A percentile compares a stretch with the other conserved stretches of the same genome.
Conservation (phyloP, 2,797 vertebrate genomes). For the Oryzias sinensis region DNA sequence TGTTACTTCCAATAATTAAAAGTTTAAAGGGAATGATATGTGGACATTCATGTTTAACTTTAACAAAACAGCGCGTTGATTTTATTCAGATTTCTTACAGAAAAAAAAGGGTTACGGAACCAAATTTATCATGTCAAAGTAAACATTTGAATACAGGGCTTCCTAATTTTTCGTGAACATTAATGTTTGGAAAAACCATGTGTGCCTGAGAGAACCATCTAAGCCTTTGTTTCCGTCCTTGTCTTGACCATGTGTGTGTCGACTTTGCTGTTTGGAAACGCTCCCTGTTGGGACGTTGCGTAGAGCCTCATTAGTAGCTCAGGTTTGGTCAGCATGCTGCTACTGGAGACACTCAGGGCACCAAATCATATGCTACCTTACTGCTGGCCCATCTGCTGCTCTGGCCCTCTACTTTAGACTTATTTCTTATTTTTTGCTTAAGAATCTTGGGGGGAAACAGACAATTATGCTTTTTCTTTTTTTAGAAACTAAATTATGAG, state of each 20-base stretch:
- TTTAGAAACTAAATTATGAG: no score
- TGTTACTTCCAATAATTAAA: no score
- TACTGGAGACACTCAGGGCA: slow-evolving; percentile 62
- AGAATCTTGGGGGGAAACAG: no score
- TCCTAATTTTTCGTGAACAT: slow-evolving; percentile 23
- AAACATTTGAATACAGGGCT: not conserved
- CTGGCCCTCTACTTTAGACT: slow-evolving; percentile 47
- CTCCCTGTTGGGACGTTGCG: slow-evolving; percentile 60
- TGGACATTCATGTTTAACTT: no score
- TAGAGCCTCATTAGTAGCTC: slow-evolving; percentile 71
- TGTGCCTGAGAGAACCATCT: slow-evolving; percentile 17
- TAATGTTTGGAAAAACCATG: slow-evolving; percentile 22
- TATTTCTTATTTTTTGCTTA: not conserved
- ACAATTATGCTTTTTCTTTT: no score
- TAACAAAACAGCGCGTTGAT: no score
- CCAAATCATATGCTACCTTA: slow-evolving; percentile 69
- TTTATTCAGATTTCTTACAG: no score
- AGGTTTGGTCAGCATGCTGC: slow-evolving; percentile 56
- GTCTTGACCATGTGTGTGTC: not conserved
- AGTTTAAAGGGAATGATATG: no score
- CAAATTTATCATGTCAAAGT: no score
- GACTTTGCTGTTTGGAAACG: slow-evolving; percentile 33
- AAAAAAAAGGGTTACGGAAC: no score
- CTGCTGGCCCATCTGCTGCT: slow-evolving; percentile 68
- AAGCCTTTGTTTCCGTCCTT: slow-evolving; percentile 24